A percentile compares a stretch with the other conserved stretches of the same genome.
Evolutionary conservation across 2,113 vertebrate genomes (phyloP).

Genomic region (Etia nguti): DNA sequence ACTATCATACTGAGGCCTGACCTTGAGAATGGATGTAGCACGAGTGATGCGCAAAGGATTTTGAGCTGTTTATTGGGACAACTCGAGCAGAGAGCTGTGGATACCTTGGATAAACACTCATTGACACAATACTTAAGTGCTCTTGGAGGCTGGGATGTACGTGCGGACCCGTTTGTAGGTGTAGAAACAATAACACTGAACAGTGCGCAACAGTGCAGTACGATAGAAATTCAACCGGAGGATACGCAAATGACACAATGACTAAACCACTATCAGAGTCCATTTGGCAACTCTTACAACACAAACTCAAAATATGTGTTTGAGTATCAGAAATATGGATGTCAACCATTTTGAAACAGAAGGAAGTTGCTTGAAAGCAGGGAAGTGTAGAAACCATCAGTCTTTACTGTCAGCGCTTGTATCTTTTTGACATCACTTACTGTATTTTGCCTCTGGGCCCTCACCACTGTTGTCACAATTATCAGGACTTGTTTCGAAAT

Average conservation of each 20-base stretch:
- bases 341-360: conserved; percentile 16
- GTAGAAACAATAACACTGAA: not conserved
- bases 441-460: not conserved
- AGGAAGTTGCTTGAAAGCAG: conserved; percentile 24
- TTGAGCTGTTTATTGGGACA: not conserved
- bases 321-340: not conserved
- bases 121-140: not conserved
- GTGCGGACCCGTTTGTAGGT: not conserved
- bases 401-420: not conserved
- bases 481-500: not conserved
- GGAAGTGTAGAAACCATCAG: conserved; percentile 38
- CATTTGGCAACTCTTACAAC: not conserved
- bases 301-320: not conserved
- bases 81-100: not conserved
- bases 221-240: not conserved
- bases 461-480: not conserved
- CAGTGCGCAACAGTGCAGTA: not conserved
- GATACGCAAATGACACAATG: not conserved
- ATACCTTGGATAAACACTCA: not conserved
- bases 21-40: not conserved
- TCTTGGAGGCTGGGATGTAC: not conserved
- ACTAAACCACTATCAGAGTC: not conserved
- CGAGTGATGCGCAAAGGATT: not conserved
- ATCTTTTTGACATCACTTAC: not conserved
- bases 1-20: not conserved